Evolutionary conservation across 53 echinoderm and acorn worm species (phyloP), one percentile per base, ranked within the genome.

Genomic region (Astropecten irregularis): DNA sequence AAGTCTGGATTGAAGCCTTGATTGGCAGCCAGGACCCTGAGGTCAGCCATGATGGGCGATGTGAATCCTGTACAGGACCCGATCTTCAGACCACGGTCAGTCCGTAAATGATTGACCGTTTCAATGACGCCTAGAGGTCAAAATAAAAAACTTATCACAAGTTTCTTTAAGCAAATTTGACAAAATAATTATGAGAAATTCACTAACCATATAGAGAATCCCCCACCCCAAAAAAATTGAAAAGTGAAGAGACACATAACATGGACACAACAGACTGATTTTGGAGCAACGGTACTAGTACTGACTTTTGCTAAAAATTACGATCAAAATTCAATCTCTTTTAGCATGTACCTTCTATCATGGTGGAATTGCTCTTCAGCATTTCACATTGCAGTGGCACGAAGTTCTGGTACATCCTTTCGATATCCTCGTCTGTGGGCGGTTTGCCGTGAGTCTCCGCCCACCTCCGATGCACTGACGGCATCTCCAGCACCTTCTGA

Each of bases 331-430:
- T n/a, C n/a, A n/a, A n/a, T n/a, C n/a, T n/a, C n/a, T n/a, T n/a
- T n/a, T n/a, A n/a, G n/a, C n/a, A n/a, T n/a, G n/a, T n/a, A 95
- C 96, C 96, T 91, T 82, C 30, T 50, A 95, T 91, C 57, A 95
- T 76, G 32, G 83, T 13, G 28, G 89, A 85, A 61, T 93, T 83
- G 13, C 82, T 35, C 32, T 86, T 84, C 18, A 95, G 84, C 19
- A 83, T 77, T 53, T 93, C 84, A 4, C 76, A 68, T 69, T 93
- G 96, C 51, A 82, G 63, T 9, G 96, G 96, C 31, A 95, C 39
- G 51, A 95, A 95, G 51, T 83, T 82, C 49, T 71, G 50, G 66
- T 91, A 95, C 91, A 95, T 95, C 23, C 91, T 73, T 23, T 95
- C 93, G 2, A 95, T 52, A 60, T 95, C 96, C 0, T 72, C 88